A percentile compares a stretch with the other conserved stretches of the same genome.
These are phyloP conservation scores for Calycopis cecrops DNA, from an alignment of 1,140 invertebrate species.

Conservation along the genomic window DNA sequence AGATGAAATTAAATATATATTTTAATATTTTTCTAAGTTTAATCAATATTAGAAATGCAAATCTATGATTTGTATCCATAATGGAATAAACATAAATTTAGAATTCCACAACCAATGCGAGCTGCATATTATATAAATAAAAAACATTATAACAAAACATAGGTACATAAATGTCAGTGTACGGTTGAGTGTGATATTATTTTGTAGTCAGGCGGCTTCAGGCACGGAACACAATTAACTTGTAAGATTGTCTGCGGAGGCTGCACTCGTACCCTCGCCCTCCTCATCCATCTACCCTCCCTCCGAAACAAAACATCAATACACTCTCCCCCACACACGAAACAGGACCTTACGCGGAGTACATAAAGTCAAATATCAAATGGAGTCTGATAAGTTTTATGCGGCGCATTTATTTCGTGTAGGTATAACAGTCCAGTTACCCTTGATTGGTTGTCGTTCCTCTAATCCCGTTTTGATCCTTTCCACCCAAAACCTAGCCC, in stretches of 20 bases:
- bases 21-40: too few relatives aligned
- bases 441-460: constrained; percentile 77
- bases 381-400: constrained; percentile 58
- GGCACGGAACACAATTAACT: constrained; percentile 74
- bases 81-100: too few relatives aligned
- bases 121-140: too few relatives aligned
- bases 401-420: constrained; percentile 72
- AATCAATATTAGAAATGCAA: too few relatives aligned
- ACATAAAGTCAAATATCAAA: constrained; percentile 33
- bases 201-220: constrained; percentile 63
- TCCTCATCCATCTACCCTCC: constrained; percentile 61
- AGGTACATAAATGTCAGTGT: constrained; percentile 20
- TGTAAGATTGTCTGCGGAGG: constrained; percentile 73
- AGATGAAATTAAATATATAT: too few relatives aligned
- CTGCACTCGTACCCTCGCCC: constrained; percentile 64
- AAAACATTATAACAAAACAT: neutral
- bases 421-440: constrained; percentile 76
- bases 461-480: constrained; percentile 75
- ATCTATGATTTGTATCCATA: too few relatives aligned
- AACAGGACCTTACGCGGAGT: constrained; percentile 27
- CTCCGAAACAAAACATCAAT: constrained; percentile 73
- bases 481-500: constrained; percentile 70
- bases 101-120: too few relatives aligned
- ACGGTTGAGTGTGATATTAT: constrained; percentile 56
- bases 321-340: constrained; percentile 42